A percentile compares a stretch with the other conserved stretches of the same genome.
These are phyloP conservation scores for Notoglanidium macrostoma DNA, from an alignment of 2,797 vertebrate species.

Conservation along the genomic window DNA sequence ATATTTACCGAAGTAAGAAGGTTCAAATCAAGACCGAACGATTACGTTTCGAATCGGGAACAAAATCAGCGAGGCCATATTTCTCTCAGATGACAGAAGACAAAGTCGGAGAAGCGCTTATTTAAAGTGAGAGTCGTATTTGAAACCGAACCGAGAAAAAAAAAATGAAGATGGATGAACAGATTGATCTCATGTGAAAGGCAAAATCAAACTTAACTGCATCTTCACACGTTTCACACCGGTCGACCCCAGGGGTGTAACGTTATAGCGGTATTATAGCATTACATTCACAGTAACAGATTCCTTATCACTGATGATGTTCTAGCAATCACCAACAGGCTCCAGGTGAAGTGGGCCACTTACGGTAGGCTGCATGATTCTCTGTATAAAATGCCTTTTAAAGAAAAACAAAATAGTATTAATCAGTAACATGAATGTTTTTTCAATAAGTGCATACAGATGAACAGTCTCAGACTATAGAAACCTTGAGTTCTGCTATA, in stretches of 20 bases:
- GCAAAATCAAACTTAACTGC: not conserved
- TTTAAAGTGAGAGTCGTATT: not conserved
- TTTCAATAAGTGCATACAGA: not conserved
- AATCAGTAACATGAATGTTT: not conserved
- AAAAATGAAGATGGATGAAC: not conserved
- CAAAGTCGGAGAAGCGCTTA: not conserved
- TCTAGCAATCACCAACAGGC: not conserved
- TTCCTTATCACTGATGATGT: not conserved
- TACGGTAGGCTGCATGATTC: too few species aligned
- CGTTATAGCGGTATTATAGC: not conserved
- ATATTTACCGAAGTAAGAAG: not conserved
- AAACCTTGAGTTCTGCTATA: too few species aligned
- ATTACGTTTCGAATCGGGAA: not conserved
- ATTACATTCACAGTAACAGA: not conserved
- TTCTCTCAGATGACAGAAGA: not conserved
- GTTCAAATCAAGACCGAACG: not conserved
- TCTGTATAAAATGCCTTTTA: too few species aligned
- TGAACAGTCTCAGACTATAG: not conserved
- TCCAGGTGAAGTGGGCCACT: not conserved
- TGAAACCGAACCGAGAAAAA: not conserved
- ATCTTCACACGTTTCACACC: not conserved
- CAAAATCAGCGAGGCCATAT: not conserved
- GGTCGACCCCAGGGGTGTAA: too few species aligned
- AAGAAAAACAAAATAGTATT: not conserved
- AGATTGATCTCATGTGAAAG: not conserved